A percentile compares a stretch with the other conserved stretches of the same genome.
These are phyloP conservation scores for Lucilia cuprina DNA, from an alignment of 1,140 invertebrate species.

Conservation along the genomic window DNA sequence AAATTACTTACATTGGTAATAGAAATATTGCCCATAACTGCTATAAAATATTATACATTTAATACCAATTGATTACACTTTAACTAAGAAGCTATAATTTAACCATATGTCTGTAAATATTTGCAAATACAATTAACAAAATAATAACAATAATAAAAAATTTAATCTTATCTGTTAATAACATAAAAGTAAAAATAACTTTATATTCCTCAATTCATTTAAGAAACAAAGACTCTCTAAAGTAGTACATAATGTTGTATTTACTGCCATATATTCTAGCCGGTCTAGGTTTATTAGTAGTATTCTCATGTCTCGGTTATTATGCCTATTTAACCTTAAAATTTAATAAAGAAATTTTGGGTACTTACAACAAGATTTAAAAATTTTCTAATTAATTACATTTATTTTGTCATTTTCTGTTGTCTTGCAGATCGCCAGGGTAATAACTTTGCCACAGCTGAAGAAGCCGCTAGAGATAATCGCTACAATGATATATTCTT, in stretches of 20 bases:
- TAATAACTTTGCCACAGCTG: conserved; percentile 44
- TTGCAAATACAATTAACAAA: too few species aligned
- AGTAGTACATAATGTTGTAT: neutral
- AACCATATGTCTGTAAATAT: too few species aligned
- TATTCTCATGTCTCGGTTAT: neutral
- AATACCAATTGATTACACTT: too few species aligned
- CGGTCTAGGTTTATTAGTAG: neutral
- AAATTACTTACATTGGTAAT: too few species aligned
- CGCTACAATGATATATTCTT: conserved; percentile 55
- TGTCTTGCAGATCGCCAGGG: conserved; percentile 52
- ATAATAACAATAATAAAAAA: too few species aligned
- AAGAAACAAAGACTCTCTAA: too few species aligned
- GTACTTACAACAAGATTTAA: neutral
- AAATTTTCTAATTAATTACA: neutral
- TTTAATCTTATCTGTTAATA: too few species aligned
- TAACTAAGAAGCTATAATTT: too few species aligned
- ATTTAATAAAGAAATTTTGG: neutral
- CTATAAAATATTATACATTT: too few species aligned
- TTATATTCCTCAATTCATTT: too few species aligned
- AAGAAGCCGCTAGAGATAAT: conserved; percentile 41
- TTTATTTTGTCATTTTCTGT: neutral
- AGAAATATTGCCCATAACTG: too few species aligned
- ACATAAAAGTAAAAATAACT: too few species aligned
- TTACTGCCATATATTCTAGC: neutral
- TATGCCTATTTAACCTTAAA: neutral